Evolutionary conservation across 2,113 vertebrate species (phyloP).

Genomic region (Ictidomys tridecemlineatus): DNA sequence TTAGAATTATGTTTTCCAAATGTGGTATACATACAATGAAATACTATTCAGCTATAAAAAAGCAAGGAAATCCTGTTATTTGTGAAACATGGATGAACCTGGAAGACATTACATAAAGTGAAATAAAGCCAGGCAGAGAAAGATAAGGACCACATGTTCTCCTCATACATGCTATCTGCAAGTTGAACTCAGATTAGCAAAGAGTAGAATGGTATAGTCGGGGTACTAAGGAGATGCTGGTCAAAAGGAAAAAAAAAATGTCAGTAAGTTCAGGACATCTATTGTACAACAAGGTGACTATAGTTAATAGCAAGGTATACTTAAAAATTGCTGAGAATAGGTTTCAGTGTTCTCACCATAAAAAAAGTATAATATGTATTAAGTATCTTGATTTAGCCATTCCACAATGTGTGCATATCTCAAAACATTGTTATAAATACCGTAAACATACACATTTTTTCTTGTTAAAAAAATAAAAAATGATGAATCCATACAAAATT

Average conservation of each 20-base stretch:
- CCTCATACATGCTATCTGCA: neutral
- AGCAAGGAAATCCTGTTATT: neutral
- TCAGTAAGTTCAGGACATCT: neutral
- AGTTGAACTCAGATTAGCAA: neutral
- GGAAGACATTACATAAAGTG: neutral
- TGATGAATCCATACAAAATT: neutral
- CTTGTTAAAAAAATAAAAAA: neutral
- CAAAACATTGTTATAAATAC: neutral
- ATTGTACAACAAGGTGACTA: neutral
- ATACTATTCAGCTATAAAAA: neutral
- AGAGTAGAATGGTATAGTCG: neutral
- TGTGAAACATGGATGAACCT: neutral
- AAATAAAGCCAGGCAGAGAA: neutral
- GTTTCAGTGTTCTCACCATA: neutral
- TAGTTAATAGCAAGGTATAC: neutral
- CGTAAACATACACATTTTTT: neutral
- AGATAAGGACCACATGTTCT: neutral
- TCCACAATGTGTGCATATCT: neutral
- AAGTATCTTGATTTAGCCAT: neutral
- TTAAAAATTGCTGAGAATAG: neutral
- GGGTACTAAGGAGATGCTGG: neutral
- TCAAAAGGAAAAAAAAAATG: neutral
- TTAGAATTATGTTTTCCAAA: slow-evolving; percentile 26
- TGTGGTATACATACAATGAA: neutral
- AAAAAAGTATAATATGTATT: neutral